Conservation (phyloP, 30 jellyfish, hydroid and myxozoan species). For the Morbakka virulenta region DNA sequence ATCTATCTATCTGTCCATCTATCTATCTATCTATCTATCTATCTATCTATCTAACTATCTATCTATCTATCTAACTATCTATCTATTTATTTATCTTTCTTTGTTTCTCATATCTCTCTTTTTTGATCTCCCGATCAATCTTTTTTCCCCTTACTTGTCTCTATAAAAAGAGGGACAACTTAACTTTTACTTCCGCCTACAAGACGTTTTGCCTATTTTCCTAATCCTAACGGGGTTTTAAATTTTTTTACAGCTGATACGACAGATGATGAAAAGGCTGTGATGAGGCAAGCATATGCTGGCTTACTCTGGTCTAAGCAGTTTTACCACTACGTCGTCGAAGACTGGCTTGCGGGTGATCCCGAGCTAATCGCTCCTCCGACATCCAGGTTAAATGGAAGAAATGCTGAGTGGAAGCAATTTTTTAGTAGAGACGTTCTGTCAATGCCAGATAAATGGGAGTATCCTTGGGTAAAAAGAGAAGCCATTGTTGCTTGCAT, state of each 20-base stretch:
- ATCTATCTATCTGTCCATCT: too few relatives aligned
- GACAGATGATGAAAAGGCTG: conserved; percentile 64
- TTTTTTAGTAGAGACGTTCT: conserved; percentile 75
- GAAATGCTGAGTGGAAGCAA: conserved; percentile 88
- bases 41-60: too few relatives aligned
- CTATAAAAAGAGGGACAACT: conserved; percentile 44
- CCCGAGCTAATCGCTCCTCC: conserved; percentile 88
- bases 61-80: too few relatives aligned
- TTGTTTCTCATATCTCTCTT: too few relatives aligned
- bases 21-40: too few relatives aligned
- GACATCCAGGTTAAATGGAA: conserved; percentile 40
- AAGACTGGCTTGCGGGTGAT: conserved; percentile 96
- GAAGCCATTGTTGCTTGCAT: too few relatives aligned
- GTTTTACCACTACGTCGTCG: conserved; percentile 85
- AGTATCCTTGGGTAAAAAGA: conserved; percentile 97
- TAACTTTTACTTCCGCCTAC: too few relatives aligned
- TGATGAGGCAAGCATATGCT: conserved; percentile 83
- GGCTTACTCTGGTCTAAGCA: conserved; percentile 88
- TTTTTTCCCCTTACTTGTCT: not conserved
- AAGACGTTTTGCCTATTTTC: too few relatives aligned
- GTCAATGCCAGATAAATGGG: conserved; percentile 98
- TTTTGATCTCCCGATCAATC: not conserved
- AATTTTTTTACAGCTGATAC: too few relatives aligned
- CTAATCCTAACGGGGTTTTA: too few relatives aligned
- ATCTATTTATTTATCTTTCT: too few relatives aligned